Conservation (phyloP, 2,797 vertebrate species). For the Alfaro cultratus region DNA sequence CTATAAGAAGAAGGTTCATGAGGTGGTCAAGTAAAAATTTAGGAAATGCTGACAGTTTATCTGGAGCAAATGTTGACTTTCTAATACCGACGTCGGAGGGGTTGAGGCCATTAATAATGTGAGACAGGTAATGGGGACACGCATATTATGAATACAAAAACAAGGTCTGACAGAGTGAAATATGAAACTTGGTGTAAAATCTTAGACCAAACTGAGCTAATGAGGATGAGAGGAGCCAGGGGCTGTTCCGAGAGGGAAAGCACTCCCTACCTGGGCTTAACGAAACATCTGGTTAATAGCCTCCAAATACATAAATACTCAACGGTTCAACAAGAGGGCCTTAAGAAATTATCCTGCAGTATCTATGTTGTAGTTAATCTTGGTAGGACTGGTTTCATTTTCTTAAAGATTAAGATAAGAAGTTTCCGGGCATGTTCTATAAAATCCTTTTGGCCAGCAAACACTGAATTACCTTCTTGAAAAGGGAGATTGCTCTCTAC, state of each 20-base stretch:
- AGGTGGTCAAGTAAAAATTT: conserved; percentile 43
- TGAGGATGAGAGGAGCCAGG: conserved; percentile 19
- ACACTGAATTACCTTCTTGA: neutral
- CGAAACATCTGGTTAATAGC: neutral
- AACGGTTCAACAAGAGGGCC: neutral
- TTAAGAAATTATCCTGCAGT: neutral
- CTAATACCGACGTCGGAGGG: conserved; percentile 40
- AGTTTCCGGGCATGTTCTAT: neutral
- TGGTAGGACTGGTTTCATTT: neutral
- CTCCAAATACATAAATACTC: neutral
- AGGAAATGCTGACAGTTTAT: conserved; percentile 51
- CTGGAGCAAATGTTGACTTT: conserved; percentile 56
- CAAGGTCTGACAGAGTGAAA: conserved; percentile 13
- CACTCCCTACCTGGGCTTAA: neutral
- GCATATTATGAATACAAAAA: conserved; percentile 18
- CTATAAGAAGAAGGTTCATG: conserved; percentile 52
- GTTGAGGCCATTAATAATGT: conserved; percentile 28
- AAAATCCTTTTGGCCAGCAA: neutral
- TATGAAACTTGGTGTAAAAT: conserved; percentile 28
- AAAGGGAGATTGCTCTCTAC: neutral
- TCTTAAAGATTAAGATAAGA: neutral
- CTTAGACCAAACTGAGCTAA: conserved; percentile 22
- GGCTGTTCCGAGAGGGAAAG: neutral
- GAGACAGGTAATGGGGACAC: conserved; percentile 18
- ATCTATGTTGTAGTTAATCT: neutral